These are phyloP conservation scores for Ariopsis seemanni DNA, from an alignment of 2,113 vertebrate species.

Conservation along the genomic window DNA sequence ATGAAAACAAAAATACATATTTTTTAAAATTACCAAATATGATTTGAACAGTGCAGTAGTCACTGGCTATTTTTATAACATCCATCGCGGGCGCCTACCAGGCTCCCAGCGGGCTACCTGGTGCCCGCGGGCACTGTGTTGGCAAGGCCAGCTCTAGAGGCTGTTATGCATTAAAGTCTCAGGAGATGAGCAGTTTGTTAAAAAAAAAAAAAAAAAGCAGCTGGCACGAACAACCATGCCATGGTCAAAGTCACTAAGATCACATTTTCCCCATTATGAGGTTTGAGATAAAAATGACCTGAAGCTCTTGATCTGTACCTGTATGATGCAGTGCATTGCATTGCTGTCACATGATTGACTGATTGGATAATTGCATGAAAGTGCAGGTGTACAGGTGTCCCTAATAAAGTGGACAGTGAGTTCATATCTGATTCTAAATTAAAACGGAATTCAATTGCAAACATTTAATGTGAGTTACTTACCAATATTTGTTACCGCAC, in stretches of 20 bases:
- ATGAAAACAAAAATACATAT: too few relatives aligned
- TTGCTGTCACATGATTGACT: neutral
- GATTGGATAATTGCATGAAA: neutral
- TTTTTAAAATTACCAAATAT: too few relatives aligned
- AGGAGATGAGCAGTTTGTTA: too few relatives aligned
- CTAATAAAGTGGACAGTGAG: neutral
- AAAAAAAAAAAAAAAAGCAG: too few relatives aligned
- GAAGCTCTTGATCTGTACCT: neutral
- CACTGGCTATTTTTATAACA: too few relatives aligned
- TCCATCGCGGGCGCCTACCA: too few relatives aligned
- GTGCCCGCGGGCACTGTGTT: too few relatives aligned
- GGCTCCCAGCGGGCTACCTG: too few relatives aligned
- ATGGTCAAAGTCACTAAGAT: neutral
- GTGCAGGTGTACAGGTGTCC: neutral
- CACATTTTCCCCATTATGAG: neutral
- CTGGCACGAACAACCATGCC: neutral
- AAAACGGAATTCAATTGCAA: neutral
- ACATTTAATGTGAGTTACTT: neutral
- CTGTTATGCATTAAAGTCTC: too few relatives aligned
- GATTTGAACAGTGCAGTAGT: too few relatives aligned
- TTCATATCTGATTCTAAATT: neutral
- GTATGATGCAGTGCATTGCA: neutral
- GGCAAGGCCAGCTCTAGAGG: too few relatives aligned
- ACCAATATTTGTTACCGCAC: neutral
- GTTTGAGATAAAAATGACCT: neutral